Conservation (phyloP, 2,888 invertebrate species). For the Rhaphigaster nebulosa region DNA sequence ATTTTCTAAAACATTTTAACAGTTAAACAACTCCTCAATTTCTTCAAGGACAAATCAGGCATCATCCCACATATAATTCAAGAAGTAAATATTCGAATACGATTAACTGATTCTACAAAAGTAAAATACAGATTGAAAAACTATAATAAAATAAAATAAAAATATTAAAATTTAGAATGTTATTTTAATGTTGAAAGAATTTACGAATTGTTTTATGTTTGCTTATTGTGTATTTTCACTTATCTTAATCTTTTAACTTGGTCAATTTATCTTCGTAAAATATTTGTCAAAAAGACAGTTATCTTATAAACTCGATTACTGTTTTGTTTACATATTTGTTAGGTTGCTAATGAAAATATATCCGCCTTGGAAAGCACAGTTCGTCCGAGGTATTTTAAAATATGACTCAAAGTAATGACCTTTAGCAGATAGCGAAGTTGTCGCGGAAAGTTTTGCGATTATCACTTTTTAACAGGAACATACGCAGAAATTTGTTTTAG, state of each 20-base stretch:
- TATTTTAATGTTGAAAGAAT: neutral
- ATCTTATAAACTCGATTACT: neutral
- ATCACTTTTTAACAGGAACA: neutral
- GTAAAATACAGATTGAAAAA: neutral
- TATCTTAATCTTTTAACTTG: neutral
- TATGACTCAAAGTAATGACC: constrained; percentile 10
- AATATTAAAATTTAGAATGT: neutral
- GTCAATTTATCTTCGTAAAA: neutral
- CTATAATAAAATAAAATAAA: neutral
- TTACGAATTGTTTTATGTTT: neutral
- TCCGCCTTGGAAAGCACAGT: neutral
- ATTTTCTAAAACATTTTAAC: neutral
- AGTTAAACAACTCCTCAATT: neutral
- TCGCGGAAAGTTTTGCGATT: neutral
- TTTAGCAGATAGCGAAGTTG: constrained; percentile 1
- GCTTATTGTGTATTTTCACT: neutral
- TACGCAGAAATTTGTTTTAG: no score
- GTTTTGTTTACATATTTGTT: neutral
- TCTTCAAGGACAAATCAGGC: neutral
- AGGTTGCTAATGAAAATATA: neutral
- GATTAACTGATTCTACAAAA: neutral
- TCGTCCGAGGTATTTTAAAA: neutral
- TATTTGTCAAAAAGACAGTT: neutral
- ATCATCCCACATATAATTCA: neutral
- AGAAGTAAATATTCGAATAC: no score